phyloP scores from a whole-genome alignment of 1,140 invertebrate genomes.

The Pseudomyrmex flavicornis region DNA sequence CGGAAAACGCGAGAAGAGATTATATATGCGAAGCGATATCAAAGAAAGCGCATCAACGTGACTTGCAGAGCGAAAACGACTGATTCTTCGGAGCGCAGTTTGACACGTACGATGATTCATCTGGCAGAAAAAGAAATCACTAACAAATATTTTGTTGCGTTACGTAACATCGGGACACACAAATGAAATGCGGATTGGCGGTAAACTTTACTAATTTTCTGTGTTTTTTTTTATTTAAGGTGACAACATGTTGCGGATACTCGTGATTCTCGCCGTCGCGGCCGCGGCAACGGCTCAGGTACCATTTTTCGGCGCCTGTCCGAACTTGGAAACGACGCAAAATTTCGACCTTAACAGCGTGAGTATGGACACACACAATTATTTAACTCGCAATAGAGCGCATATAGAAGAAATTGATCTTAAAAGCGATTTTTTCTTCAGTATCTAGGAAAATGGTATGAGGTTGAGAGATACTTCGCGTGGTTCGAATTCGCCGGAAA shows the following conservation, averaged over 20 bases:
- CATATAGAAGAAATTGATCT: too few relatives aligned
- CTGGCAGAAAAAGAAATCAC: neutral
- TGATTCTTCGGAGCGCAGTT: too few relatives aligned
- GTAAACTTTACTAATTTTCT: too few relatives aligned
- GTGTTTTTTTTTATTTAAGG: slow-evolving; percentile 7
- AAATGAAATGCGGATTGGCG: neutral
- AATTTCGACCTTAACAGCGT: slow-evolving; percentile 87
- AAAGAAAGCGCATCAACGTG: too few relatives aligned
- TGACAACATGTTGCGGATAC: slow-evolving; percentile 47
- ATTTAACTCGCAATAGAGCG: neutral
- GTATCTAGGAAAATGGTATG: slow-evolving; percentile 93
- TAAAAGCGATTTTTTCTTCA: slow-evolving; percentile 77
- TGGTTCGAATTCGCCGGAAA: slow-evolving; percentile 91
- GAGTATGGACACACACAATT: slow-evolving; percentile 68
- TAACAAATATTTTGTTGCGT: neutral
- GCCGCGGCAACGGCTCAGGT: slow-evolving; percentile 84
- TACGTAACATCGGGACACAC: neutral
- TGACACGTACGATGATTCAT: neutral
- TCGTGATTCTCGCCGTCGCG: slow-evolving; percentile 41
- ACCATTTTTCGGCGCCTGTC: slow-evolving; percentile 88
- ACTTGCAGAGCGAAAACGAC: too few relatives aligned
- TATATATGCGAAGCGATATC: neutral
- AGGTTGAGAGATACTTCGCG: slow-evolving; percentile 91
- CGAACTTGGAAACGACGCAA: slow-evolving; percentile 86
- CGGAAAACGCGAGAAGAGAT: neutral